A percentile compares a stretch with the other conserved stretches of the same genome.
Conservation (phyloP, 2,113 vertebrate genomes). For the Cebidichthys violaceus region DNA sequence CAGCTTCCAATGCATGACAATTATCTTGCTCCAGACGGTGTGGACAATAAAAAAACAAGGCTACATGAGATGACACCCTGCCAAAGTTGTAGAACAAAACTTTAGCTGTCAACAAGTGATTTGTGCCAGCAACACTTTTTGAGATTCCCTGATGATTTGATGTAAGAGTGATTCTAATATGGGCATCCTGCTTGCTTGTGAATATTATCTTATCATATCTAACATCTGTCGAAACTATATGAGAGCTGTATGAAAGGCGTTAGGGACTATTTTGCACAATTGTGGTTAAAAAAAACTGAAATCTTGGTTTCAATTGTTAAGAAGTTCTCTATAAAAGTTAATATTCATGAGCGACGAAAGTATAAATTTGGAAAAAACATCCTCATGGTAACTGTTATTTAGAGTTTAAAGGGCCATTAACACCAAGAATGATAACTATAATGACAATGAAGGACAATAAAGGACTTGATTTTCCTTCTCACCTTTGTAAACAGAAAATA, state of each 20-base stretch:
- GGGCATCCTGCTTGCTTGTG: neutral
- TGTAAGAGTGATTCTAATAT: neutral
- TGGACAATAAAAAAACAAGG: constrained; percentile 57
- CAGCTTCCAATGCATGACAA: constrained; percentile 76
- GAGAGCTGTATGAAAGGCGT: neutral
- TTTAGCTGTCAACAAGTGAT: constrained; percentile 33
- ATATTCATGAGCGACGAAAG: neutral
- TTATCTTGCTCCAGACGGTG: constrained; percentile 58
- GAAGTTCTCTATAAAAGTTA: neutral
- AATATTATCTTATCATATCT: neutral
- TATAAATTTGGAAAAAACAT: neutral
- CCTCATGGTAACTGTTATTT: neutral
- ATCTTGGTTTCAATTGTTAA: neutral
- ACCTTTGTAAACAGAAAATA: neutral
- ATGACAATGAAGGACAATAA: too few species aligned
- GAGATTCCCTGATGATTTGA: neutral
- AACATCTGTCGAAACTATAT: neutral
- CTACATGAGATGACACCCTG: constrained; percentile 26
- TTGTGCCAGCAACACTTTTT: neutral
- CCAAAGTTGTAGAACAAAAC: constrained; percentile 26
- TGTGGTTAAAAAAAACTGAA: neutral
- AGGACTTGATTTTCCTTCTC: too few species aligned
- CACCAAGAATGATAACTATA: too few species aligned
- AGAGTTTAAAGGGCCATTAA: neutral
- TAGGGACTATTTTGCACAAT: neutral